Evolutionary conservation across 2,113 vertebrate species (phyloP).

Genomic region (Nothocercus julius): DNA sequence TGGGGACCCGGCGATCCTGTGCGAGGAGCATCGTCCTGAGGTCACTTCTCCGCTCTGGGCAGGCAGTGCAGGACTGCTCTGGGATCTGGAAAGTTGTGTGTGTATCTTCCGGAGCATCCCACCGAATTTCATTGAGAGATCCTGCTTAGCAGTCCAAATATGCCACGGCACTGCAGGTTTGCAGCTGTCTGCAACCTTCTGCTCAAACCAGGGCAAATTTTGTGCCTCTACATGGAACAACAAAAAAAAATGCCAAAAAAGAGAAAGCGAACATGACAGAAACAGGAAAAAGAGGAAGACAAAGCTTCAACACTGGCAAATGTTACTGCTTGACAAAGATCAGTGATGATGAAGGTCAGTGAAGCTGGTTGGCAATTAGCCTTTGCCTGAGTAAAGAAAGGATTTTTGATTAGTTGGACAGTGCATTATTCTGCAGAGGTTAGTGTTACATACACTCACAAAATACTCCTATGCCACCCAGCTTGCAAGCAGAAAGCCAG

Average conservation of each 20-base stretch:
- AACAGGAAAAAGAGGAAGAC: neutral
- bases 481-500: constrained; percentile 61
- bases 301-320: neutral
- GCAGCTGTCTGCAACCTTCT: neutral
- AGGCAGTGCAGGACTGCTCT: neutral
- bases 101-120: neutral
- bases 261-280: neutral
- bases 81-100: neutral
- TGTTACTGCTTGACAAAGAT: neutral
- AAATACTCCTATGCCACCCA: constrained; percentile 64
- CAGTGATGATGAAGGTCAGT: neutral
- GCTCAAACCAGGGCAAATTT: neutral
- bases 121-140: neutral
- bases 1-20: neutral
- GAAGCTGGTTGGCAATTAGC: constrained; percentile 43
- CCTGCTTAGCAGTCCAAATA: neutral
- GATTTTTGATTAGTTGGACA: constrained; percentile 14
- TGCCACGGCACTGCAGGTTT: neutral
- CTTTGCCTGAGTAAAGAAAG: constrained; percentile 19
- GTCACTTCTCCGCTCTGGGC: neutral
- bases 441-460: neutral
- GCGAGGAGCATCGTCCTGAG: neutral
- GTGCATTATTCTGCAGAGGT: constrained; percentile 34
- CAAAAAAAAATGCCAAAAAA: neutral
- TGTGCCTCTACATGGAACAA: neutral